Percentiles rank a stretch among this genome's conserved stretches.
These are phyloP conservation scores for Sylvilagus bachmani DNA, from an alignment of 2,113 vertebrate genomes.

Conservation along the genomic window DNA sequence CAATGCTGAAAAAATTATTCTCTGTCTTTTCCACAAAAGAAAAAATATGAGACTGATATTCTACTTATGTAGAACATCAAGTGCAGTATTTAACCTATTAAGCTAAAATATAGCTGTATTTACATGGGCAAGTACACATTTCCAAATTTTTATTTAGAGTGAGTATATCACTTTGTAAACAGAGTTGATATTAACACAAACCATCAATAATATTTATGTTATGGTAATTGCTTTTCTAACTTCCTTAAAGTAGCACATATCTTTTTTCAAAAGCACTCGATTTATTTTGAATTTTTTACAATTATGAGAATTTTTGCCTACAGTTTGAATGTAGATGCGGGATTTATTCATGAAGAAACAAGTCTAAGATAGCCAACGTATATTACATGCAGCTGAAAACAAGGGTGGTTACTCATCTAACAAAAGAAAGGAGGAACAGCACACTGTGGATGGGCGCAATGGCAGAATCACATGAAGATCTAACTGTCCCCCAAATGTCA, in stretches of 20 bases:
- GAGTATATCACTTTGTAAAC: slow-evolving; percentile 63
- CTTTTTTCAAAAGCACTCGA: slow-evolving; percentile 21
- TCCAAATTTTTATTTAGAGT: slow-evolving; percentile 54
- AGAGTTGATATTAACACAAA: slow-evolving; percentile 59
- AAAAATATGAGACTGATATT: background rate
- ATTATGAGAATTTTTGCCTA: background rate
- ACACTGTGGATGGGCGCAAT: rapidly evolving
- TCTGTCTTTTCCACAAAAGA: background rate
- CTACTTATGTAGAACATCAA: background rate
- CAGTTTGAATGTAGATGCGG: background rate
- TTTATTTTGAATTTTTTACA: slow-evolving; percentile 50
- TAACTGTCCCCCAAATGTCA: background rate
- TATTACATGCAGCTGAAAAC: background rate
- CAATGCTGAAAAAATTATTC: slow-evolving; percentile 29
- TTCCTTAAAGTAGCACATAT: slow-evolving; percentile 6
- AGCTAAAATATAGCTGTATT: slow-evolving; percentile 56
- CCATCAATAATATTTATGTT: slow-evolving; percentile 55
- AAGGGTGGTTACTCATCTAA: background rate
- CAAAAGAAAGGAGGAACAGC: background rate
- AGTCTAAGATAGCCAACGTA: background rate
- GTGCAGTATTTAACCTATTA: slow-evolving; percentile 30
- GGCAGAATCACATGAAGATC: background rate
- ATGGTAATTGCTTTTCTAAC: slow-evolving; percentile 49
- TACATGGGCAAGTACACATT: slow-evolving; percentile 22
- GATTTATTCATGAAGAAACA: background rate